Conservation (phyloP, 2,113 vertebrate genomes). For the Xenopus tropicalis region DNA sequence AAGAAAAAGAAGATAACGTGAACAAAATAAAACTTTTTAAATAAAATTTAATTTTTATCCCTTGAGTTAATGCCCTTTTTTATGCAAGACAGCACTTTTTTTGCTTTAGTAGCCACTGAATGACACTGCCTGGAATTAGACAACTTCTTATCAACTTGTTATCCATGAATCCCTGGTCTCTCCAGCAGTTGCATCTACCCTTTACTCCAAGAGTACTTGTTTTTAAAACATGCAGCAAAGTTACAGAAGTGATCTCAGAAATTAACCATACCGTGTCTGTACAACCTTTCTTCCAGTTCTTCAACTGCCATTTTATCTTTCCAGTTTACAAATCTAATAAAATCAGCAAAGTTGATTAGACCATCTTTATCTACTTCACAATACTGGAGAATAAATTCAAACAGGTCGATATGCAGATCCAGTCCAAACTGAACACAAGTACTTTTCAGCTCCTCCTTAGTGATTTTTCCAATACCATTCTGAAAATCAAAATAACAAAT, state of each 20-base stretch:
- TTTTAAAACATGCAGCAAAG: too few relatives aligned
- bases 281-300: constrained; percentile 62
- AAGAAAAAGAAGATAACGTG: too few relatives aligned
- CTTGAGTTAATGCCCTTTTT: too few relatives aligned
- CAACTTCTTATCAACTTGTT: too few relatives aligned
- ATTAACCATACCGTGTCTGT: constrained; percentile 62
- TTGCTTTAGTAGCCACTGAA: too few relatives aligned
- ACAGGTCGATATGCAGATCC: constrained; percentile 59
- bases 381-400: constrained; percentile 74
- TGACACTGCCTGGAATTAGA: too few relatives aligned
- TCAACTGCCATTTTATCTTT: constrained; percentile 73
- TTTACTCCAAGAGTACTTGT: too few relatives aligned
- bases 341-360: constrained; percentile 76
- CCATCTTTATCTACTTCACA: constrained; percentile 80
- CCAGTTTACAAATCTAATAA: constrained; percentile 85
- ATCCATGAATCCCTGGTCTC: too few relatives aligned
- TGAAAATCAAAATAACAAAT: constrained; percentile 49
- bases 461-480: constrained; percentile 75
- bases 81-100: too few relatives aligned
- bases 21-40: too few relatives aligned
- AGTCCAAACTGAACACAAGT: constrained; percentile 71
- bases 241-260: constrained; percentile 16
- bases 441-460: constrained; percentile 68
- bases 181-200: too few relatives aligned
- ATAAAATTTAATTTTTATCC: too few relatives aligned